Evolutionary conservation across 2,888 invertebrate species (phyloP), one percentile per base, ranked within the genome.

Genomic region (Parasteatoda lunata): DNA sequence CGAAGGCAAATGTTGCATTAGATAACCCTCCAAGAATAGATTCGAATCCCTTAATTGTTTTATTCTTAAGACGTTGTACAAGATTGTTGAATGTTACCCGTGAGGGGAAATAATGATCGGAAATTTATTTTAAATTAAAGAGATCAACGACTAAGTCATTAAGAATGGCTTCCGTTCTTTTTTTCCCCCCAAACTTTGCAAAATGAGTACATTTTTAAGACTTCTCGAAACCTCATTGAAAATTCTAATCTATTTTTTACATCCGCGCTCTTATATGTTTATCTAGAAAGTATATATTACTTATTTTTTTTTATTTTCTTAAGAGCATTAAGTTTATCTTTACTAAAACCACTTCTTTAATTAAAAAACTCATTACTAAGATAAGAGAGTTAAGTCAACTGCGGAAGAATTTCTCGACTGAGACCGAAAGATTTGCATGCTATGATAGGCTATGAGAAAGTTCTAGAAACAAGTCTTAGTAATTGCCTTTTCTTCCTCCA

Each of bases 281-380:
- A 81, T 81, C 68, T 30, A 81, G 72, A 47, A 51, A 69, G 75
- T 68, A 73, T 59, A 68, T 75, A 75, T 30, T 49, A 59, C 59
- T 59, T 59, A 59, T 75, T 49, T 54, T 47, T 65, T 13, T 54
- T 54, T 54, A 72, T 72, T n/a, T 54, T 66, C 52, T 68, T 68
- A 15, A 66, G 75, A 54, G 69, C 65, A 80, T 80, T 80, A 81
- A 49, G 81, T 75, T 81, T 75, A 81, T 81, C 81, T 77, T 70
- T 9, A 65, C 65, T 71, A 71, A 70, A 77, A 52, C 77, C 77
- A 51, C 82, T 83, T 77, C 77, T 83, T 83, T 83, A 83, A 77
- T 83, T 83, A 83, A 83, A 83, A 83, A 77, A 70, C 77, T 83
- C 82, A 83, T 83, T 83, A 83, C 75, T 7, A 9, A 48, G 81